Base-by-base conservation (phyloP, 2,888 invertebrate genomes). In the Anorthoa munda region DNA sequence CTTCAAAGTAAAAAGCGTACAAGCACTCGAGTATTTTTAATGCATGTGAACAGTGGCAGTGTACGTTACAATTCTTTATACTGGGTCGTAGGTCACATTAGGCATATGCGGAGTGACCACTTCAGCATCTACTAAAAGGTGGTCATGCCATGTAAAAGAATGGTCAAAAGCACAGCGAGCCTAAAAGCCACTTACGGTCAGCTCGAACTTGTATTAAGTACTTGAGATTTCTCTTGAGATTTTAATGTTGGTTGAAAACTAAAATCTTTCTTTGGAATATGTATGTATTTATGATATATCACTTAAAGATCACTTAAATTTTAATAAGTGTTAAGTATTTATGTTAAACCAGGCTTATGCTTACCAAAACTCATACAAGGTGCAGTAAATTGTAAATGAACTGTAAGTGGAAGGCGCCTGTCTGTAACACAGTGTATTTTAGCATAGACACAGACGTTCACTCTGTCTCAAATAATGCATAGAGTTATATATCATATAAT, bases 121-220 rank as follows among this genome's bases (percentile, higher is more conserved):
- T 77, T 23, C 23, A 45, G 18, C 15, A n/a, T 12, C 18, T 12
- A 48, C 15, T 31, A n/a, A 79, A 64, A 15, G 45, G 59, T 53
- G 51, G 72, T n/a, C 58, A 50, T n/a, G 17, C 2, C n/a, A 23
- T 39, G 7, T 39, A 39, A n/a, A 79, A 50, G 53, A 55, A 48
- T 50, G 18, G 26, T 72, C 64, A 2, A 45, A 75, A 45, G 63
- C 48, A 21, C 21, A 13, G 58, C 18, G 13, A 18, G 0, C n/a
- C 2, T 59, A 51, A 73, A 73, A 80, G 50, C 45, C 12, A 2
- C 31, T 31, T 53, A 76, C 50, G 80, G 74, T 64, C 39, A 60
- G 53, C 45, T 17, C 15, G 7, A 15, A 79, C 17, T 21, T 59
- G 59, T 53, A 73, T 79, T 76, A 55, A 12, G 26, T 45, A 31